Evolutionary conservation across 2,888 invertebrate species (phyloP), one percentile per base, ranked within the genome.

Genomic region (Caenorhabditis sp.): DNA sequence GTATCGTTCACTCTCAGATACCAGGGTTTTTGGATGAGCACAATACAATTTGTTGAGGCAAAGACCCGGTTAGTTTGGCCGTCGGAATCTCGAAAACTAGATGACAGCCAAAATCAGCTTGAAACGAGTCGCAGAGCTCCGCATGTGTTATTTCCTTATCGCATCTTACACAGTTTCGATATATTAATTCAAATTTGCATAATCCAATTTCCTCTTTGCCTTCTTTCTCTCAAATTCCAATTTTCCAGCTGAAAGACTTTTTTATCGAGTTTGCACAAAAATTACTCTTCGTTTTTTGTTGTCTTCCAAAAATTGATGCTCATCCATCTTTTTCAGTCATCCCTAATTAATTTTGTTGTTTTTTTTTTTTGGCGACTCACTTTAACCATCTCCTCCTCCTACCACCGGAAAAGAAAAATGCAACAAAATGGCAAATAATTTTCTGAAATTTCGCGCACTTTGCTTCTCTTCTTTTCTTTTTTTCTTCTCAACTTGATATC

Each of bases 401-500:
- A 43, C 43, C 43, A 43, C 14, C 43, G 3, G 3, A 17, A 43
- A 43, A 43, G n/a, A n/a, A n/a, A n/a, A n/a, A n/a, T n/a, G n/a
- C n/a, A n/a, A n/a, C n/a, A 17, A 17, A 43, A 5, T 43, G 6
- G 14, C 3, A 43, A 43, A 43, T 43, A 43, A 43, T 43, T n/a
- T n/a, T 43, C 43, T 43, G 43, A 43, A 43, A 43, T 43, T 43
- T 17, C 43, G 43, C 12, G 43, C 43, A 43, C 43, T 43, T 43
- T 43, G 12, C n/a, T 23, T 53, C 26, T 58, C 31, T 51, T 36
- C 49, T 57, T 53, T 53, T 17, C n/a, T 50, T 51, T 51, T 27
- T 55, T 58, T 59, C 50, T 50, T 19, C 43, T 21, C 51, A 49
- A 58, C 57, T 65, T 23, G 31, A 27, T 65, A 51, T 58, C 61